A percentile compares a stretch with the other conserved stretches of the same genome.
phyloP scores from a whole-genome alignment of 2,888 invertebrate species.

The Papilio demoleus region DNA sequence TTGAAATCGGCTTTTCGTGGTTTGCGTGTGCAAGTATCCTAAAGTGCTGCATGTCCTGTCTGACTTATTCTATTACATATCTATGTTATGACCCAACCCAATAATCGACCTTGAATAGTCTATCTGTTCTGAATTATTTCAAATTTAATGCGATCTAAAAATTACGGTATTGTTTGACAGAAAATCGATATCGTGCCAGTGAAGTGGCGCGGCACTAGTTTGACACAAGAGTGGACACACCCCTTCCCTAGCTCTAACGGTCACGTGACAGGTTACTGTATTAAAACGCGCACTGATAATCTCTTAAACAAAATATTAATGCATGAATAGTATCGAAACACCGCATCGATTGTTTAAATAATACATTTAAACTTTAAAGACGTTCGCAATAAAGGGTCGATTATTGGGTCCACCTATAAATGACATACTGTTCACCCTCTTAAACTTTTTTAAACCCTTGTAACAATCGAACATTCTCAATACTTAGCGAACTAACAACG shows the following conservation, averaged over 20 bases:
- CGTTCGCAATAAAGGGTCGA: neutral
- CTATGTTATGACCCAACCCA: neutral
- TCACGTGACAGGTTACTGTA: no score
- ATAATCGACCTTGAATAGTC: neutral
- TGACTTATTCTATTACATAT: neutral
- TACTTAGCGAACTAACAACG: conserved; percentile 4
- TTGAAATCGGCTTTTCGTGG: neutral
- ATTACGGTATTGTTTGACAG: no score
- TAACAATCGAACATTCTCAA: conserved; percentile 25
- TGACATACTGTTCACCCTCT: neutral
- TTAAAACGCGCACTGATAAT: no score
- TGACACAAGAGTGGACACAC: no score
- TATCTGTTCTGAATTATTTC: neutral
- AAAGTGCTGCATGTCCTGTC: neutral
- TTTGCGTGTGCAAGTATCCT: conserved; percentile 3
- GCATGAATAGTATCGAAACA: no score
- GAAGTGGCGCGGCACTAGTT: no score
- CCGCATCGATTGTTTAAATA: neutral
- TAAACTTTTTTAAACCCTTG: conserved; percentile 8
- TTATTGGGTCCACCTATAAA: neutral
- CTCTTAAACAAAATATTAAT: no score
- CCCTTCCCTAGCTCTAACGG: no score
- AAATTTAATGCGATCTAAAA: no score
- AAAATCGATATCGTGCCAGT: no score
- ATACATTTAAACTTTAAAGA: neutral